A percentile compares a stretch with the other conserved stretches of the same genome.
These are phyloP conservation scores for Caenorhabditis parvicauda DNA, from an alignment of 2,888 invertebrate genomes.

Conservation along the genomic window DNA sequence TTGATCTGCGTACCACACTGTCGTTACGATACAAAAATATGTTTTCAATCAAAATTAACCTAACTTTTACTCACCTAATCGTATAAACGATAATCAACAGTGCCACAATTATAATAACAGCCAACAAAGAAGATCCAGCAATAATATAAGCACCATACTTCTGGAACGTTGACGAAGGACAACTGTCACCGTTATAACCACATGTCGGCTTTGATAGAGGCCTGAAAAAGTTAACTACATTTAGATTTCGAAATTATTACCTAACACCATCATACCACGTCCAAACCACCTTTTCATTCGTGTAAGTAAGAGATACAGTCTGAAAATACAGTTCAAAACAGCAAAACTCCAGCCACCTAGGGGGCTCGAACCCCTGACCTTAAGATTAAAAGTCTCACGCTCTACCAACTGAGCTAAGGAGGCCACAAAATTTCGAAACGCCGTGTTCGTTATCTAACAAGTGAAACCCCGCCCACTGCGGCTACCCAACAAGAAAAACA, in stretches of 20 bases:
- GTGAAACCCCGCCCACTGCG: too few relatives aligned
- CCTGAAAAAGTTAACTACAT: too few relatives aligned
- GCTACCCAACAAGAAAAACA: neutral
- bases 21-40: too few relatives aligned
- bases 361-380: conserved; percentile 47
- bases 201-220: conserved; percentile 31
- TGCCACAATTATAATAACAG: conserved; percentile 12
- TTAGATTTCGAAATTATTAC: too few relatives aligned
- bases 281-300: conserved; percentile 16
- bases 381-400: conserved; percentile 53
- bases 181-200: conserved; percentile 27
- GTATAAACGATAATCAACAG: conserved; percentile 6
- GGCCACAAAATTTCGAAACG: too few relatives aligned
- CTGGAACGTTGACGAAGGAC: conserved; percentile 33
- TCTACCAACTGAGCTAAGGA: conserved; percentile 52
- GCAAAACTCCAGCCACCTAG: conserved; percentile 44
- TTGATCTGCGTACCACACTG: too few relatives aligned
- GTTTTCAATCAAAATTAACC: too few relatives aligned
- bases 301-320: conserved; percentile 15
- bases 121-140: conserved; percentile 19
- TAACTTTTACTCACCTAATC: conserved; percentile 4
- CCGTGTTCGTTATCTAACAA: too few relatives aligned
- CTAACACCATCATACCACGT: conserved; percentile 16
- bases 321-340: too few relatives aligned
- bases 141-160: conserved; percentile 30